Evolutionary conservation across 2,888 invertebrate genomes (phyloP), one percentile per base, ranked within the genome.

Genomic region (Germaria angustata): DNA sequence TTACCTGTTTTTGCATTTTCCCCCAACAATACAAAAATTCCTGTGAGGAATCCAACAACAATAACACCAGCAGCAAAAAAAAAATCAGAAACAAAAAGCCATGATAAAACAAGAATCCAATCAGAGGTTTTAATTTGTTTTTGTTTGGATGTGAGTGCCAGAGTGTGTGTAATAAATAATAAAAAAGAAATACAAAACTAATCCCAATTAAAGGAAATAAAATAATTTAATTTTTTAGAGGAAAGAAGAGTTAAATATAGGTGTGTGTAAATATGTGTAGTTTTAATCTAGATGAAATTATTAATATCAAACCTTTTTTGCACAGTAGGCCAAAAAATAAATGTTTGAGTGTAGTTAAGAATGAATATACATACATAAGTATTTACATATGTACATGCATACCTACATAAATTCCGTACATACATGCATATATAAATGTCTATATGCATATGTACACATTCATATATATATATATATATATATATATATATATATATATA

Each of bases 31-130:
- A 57, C 46, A 39, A 65, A 72, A 81, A 63, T 75, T 82, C 82
- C 82, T 79, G 65, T 71, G 76, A 75, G 72, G 69, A 82, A 75
- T 79, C 15, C 65, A 65, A 65, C 39, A 81, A 68, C 46, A 68
- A 69, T 24, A 61, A 76, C 17, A n/a, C n/a, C n/a, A n/a, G n/a
- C n/a, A n/a, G n/a, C n/a, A n/a, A n/a, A n/a, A n/a, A n/a, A 61
- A 77, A 17, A 73, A 39, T 3, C 17, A 69, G 41, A 53, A 36
- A 71, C 76, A 71, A 68, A 59, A 66, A 77, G 9, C 28, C 57
- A 59, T 66, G 59, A 32, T 34, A 72, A 68, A 72, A 77, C 28
- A 78, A 77, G 68, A 82, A 82, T 66, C 79, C 65, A 71, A 82
- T 75, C 69, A 82, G 78, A 73, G 57, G 17, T 44, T 68, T 44